Base-by-base conservation (phyloP, 2,797 vertebrate species). In the Erpetoichthys calabaricus region DNA sequence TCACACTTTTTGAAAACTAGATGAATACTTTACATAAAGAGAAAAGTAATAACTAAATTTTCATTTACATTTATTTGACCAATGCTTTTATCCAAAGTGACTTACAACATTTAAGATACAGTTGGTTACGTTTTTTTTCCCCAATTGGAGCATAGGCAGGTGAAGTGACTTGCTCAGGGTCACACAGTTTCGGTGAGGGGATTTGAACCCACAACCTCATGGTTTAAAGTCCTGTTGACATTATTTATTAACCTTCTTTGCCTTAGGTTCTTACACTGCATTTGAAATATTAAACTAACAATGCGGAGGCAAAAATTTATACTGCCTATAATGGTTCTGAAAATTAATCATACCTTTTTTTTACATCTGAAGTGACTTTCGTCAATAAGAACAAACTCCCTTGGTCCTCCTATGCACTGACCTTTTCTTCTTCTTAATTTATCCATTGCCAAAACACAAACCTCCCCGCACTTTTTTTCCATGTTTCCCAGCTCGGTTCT, bases 321-420 rank as follows among this genome's bases (percentile, higher is more conserved):
- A n/a, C n/a, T n/a, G n/a, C n/a, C n/a, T n/a, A n/a, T n/a, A n/a
- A 45, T 47, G 55, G 45, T 49, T 61, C 53, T 61, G n/a, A n/a
- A 9, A 44, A 44, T 44, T 7, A 7, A 49, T 58, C 46, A 45
- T 47, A 47, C 57, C 53, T 65, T 56, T 59, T 58, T 59, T 54
- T 65, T 62, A 47, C 64, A 58, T 46, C 50, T 45, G 44, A 67
- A 64, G 53, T 63, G 51, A 47, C 62, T n/a, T n/a, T n/a, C n/a
- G n/a, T n/a, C 62, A 45, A 63, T 55, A 5, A 45, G 10, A 55
- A 66, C 55, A 49, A 66, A 61, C 51, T 64, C 45, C 46, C 49
- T 56, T 45, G n/a, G 43, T 45, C 59, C 57, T n/a, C 65, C 62
- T 46, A 63, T 60, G 5, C 9, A 25, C 43, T 60, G 58, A n/a